Percentiles rank a stretch among this genome's conserved stretches.
Conservation (phyloP, 2,888 invertebrate species). For the Diaperis boleti region DNA sequence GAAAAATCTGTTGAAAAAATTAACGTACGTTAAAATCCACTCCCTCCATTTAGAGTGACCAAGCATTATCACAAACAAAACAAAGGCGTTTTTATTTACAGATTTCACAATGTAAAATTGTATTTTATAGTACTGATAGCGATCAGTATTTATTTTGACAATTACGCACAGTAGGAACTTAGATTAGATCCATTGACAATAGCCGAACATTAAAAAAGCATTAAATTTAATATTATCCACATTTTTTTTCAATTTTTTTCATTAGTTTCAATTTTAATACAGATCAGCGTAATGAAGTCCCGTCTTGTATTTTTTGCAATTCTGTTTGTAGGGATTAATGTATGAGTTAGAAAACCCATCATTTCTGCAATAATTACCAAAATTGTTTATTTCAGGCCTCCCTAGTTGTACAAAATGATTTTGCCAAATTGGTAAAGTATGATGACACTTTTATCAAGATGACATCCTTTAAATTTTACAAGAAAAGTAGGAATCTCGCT, state of each 20-base stretch:
- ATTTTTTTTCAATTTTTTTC: constrained; percentile 4
- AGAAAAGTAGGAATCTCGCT: constrained; percentile 17
- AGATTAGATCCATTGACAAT: constrained; percentile 2
- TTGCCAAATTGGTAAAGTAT: constrained; percentile 15
- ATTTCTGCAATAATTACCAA: not conserved
- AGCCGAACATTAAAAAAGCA: constrained; percentile 21
- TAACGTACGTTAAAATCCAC: no score
- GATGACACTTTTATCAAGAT: constrained; percentile 10
- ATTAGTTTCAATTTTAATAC: no score
- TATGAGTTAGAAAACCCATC: not conserved
- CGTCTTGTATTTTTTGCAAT: no score
- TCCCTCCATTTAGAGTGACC: no score
- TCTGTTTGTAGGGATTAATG: not conserved
- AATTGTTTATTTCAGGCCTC: constrained; percentile 18
- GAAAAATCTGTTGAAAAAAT: no score
- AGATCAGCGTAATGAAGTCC: no score
- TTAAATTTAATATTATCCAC: constrained; percentile 4
- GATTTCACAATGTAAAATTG: not conserved
- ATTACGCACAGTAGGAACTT: not conserved
- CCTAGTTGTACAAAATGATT: constrained; percentile 17
- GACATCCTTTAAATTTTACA: constrained; percentile 20
- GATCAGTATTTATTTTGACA: constrained; percentile 9
- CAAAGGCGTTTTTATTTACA: no score
- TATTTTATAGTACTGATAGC: not conserved
- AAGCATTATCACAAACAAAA: no score